A percentile compares a stretch with the other conserved stretches of the same genome.
Evolutionary conservation across 2,888 invertebrate genomes (phyloP).

Genomic region (Ichneumoninae sp.): DNA sequence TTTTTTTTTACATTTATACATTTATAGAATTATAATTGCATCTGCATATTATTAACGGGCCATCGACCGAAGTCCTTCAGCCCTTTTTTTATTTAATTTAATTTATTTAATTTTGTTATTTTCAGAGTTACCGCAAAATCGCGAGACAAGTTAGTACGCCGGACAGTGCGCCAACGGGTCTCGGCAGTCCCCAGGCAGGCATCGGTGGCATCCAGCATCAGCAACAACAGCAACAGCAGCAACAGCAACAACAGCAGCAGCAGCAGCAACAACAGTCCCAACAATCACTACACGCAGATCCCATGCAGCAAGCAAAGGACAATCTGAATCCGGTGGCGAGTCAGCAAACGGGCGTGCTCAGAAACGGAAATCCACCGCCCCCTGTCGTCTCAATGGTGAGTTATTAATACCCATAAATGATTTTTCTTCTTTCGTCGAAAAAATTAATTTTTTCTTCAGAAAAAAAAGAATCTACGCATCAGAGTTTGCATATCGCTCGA

Average conservation of each 20-base stretch:
- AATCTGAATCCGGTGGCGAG: constrained; percentile 81
- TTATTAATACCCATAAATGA: constrained; percentile 23
- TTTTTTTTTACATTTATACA: too few species aligned
- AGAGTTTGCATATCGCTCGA: neutral
- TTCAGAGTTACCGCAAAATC: constrained; percentile 83
- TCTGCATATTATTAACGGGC: too few species aligned
- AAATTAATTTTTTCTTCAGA: neutral
- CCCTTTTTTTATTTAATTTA: neutral
- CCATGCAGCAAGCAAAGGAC: constrained; percentile 84
- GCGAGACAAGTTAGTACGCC: constrained; percentile 83
- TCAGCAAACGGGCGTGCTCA: constrained; percentile 81
- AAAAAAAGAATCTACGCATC: neutral
- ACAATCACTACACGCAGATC: constrained; percentile 79
- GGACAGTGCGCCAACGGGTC: constrained; percentile 82
- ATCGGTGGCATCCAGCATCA: constrained; percentile 79
- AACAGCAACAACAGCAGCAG: constrained; percentile 74
- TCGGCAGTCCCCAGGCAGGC: constrained; percentile 82
- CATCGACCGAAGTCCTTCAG: too few species aligned
- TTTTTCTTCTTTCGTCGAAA: neutral
- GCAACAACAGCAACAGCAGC: constrained; percentile 74
- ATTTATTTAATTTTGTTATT: constrained; percentile 47
- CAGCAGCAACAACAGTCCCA: constrained; percentile 78
- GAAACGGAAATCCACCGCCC: constrained; percentile 83
- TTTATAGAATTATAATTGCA: too few species aligned
- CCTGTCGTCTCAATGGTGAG: constrained; percentile 83